These are phyloP conservation scores for Drosophila sp. DNA, from an alignment of 1,140 invertebrate genomes.

Conservation along the genomic window DNA sequence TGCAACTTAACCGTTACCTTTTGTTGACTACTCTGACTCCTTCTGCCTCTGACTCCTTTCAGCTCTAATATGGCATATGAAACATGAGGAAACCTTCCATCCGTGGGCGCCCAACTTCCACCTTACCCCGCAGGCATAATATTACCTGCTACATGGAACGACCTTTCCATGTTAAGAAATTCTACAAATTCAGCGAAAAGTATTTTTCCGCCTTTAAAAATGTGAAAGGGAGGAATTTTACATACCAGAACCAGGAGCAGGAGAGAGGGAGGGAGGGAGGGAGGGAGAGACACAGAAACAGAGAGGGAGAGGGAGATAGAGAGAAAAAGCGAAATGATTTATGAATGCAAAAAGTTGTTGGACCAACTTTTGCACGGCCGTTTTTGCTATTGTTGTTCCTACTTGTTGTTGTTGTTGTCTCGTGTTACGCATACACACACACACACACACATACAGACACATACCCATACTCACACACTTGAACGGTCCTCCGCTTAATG, in stretches of 20 bases:
- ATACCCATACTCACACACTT: slow-evolving; percentile 19
- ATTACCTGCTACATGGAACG: slow-evolving; percentile 1
- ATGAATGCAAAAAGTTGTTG: slow-evolving; percentile 78
- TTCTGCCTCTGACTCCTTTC: background rate
- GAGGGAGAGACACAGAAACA: too few species aligned
- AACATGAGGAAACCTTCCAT: slow-evolving; percentile 40
- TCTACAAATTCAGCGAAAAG: slow-evolving; percentile 80
- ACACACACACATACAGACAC: slow-evolving; percentile 29
- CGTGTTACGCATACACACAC: slow-evolving; percentile 60
- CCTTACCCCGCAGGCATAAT: background rate
- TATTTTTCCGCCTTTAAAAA: slow-evolving; percentile 78
- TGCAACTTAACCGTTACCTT: slow-evolving; percentile 58
- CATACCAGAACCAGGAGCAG: background rate
- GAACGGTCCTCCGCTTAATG: slow-evolving; percentile 63
- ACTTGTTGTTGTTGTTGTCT: slow-evolving; percentile 43
- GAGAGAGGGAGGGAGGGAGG: background rate
- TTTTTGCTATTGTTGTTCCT: slow-evolving; percentile 46
- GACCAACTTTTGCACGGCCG: slow-evolving; percentile 70
- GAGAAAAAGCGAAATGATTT: slow-evolving; percentile 70
- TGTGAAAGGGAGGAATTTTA: slow-evolving; percentile 15
- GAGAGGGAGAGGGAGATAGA: slow-evolving; percentile 23
- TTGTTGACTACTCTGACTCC: slow-evolving; percentile 7
- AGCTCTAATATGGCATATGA: slow-evolving; percentile 52
- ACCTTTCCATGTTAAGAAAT: slow-evolving; percentile 44
- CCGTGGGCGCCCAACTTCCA: background rate